These are phyloP conservation scores for Lagodon rhomboides DNA, from an alignment of 2,797 vertebrate genomes.

Conservation along the genomic window DNA sequence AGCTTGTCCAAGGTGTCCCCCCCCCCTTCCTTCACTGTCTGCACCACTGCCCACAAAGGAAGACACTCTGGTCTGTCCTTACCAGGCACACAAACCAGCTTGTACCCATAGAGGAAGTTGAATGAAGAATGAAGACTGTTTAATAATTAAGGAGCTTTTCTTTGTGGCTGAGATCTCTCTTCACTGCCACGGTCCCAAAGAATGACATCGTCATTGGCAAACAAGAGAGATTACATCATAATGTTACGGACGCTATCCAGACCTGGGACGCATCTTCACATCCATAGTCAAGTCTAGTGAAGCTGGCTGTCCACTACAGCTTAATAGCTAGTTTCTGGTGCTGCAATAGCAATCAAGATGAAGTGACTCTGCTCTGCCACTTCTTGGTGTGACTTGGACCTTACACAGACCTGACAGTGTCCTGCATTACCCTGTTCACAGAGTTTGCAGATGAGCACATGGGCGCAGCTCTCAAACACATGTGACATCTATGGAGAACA, in stretches of 20 bases:
- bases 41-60: background rate
- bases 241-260: background rate
- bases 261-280: background rate
- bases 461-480: background rate
- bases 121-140: background rate
- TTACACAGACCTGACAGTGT: background rate
- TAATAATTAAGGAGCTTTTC: background rate
- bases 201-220: background rate
- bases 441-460: background rate
- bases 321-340: background rate
- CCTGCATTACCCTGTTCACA: background rate
- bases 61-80: background rate
- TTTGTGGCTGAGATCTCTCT: background rate
- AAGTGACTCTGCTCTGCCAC: background rate
- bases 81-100: background rate
- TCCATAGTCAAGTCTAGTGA: background rate
- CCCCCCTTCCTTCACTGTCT: background rate
- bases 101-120: background rate
- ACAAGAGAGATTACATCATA: background rate
- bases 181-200: background rate
- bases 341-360: no score
- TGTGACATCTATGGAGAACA: no score
- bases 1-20: constrained; percentile 15
- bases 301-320: background rate
- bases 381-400: background rate